phyloP scores from a whole-genome alignment of 2,113 vertebrate species.

The Nyctereutes procyonoides region DNA sequence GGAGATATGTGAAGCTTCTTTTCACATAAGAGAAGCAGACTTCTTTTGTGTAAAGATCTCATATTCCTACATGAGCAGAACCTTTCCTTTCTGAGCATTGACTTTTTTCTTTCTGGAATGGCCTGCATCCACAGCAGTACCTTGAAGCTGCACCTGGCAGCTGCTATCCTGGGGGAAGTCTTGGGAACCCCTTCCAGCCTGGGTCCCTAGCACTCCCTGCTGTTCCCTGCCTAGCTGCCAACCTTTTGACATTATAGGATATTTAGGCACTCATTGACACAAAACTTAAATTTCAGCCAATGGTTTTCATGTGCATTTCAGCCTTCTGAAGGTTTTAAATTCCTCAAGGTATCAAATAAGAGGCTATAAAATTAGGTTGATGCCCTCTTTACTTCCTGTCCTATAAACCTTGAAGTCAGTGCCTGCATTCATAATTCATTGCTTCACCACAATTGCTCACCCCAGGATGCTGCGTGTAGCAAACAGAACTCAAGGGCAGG shows the following conservation, averaged over 20 bases:
- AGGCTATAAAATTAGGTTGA: not conserved
- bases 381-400: not conserved
- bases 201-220: too few species aligned
- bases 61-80: not conserved
- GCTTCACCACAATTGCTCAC: not conserved
- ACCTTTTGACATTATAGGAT: not conserved
- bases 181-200: rapidly evolving
- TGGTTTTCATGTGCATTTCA: constrained; percentile 20
- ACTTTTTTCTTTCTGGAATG: not conserved
- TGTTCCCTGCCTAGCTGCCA: not conserved
- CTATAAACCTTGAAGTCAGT: not conserved
- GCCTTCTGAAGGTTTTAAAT: constrained; percentile 22
- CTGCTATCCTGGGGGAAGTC: rapidly evolving
- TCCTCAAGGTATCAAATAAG: not conserved
- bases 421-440: not conserved
- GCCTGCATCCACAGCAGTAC: not conserved
- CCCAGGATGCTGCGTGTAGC: not conserved
- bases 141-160: rapidly evolving
- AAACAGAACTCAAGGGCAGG: not conserved
- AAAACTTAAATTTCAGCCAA: constrained; percentile 32
- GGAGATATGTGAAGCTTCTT: not conserved
- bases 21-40: too few species aligned
- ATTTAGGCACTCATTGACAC: not conserved
- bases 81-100: not conserved
- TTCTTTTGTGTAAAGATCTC: rapidly evolving